Evolutionary conservation across 2,113 vertebrate species (phyloP).

Genomic region (Nyctereutes procyonoides): DNA sequence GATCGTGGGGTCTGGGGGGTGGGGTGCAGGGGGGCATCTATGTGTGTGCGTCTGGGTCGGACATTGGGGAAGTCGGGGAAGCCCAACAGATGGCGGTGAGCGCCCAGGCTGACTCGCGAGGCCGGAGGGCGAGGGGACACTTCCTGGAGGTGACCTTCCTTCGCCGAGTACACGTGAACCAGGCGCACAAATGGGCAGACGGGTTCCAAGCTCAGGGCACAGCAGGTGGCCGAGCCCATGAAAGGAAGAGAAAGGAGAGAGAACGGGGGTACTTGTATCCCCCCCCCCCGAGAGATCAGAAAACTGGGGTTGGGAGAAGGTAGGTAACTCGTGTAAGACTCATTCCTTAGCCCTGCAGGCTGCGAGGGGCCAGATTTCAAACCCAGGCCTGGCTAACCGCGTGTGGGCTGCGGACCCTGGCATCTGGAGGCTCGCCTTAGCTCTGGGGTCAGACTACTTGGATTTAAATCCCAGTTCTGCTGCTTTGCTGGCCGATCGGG

Average conservation of each 20-base stretch:
- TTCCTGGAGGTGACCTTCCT: neutral
- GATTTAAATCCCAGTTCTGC: neutral
- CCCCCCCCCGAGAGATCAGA: neutral
- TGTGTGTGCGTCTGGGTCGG: accelerated
- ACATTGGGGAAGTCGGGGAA: too few species aligned
- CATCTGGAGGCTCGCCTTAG: neutral
- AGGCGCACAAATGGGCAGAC: neutral
- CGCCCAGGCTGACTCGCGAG: too few species aligned
- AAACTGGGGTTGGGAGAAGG: neutral
- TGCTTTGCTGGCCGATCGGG: neutral
- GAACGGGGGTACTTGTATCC: accelerated
- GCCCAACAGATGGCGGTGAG: accelerated
- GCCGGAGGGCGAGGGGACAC: neutral
- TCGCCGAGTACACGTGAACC: neutral
- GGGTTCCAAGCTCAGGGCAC: neutral
- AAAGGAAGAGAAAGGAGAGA: neutral
- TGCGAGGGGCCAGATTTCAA: neutral
- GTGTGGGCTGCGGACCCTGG: neutral
- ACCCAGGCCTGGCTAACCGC: neutral
- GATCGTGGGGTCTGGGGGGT: accelerated
- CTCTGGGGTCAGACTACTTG: neutral
- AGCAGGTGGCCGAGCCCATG: neutral
- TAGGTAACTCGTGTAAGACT: too few species aligned
- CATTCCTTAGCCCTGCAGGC: too few species aligned
- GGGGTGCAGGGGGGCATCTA: accelerated